phyloP scores from a whole-genome alignment of 2,797 vertebrate species.

The Neomorphus geoffroyi region DNA sequence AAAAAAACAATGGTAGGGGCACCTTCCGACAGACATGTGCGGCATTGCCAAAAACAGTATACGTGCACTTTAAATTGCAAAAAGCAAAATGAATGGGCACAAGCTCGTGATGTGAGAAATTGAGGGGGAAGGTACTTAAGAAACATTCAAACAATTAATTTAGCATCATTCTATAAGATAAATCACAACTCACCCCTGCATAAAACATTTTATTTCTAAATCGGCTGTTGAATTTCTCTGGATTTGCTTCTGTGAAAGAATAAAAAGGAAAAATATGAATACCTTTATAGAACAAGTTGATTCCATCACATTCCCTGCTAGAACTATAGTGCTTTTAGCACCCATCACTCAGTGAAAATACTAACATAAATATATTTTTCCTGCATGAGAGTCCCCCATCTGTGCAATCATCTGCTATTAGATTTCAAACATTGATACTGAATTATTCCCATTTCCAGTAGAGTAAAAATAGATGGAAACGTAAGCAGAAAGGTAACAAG shows the following conservation, averaged over 20 bases:
- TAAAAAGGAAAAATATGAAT: slow-evolving; percentile 1
- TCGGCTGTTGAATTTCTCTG: slow-evolving; percentile 99
- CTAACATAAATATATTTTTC: neutral
- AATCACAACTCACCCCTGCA: slow-evolving; percentile 89
- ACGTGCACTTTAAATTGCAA: neutral
- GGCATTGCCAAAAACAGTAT: neutral
- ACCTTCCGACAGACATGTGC: neutral
- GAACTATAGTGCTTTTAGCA: neutral
- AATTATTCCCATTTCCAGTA: neutral
- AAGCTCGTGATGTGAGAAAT: neutral
- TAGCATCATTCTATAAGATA: neutral
- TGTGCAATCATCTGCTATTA: neutral
- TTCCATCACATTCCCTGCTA: neutral
- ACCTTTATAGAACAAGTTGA: neutral
- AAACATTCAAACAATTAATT: neutral
- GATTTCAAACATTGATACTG: neutral
- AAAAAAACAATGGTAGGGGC: neutral
- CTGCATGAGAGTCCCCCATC: neutral
- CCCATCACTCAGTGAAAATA: neutral
- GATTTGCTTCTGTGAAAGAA: slow-evolving; percentile 92
- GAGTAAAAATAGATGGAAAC: neutral
- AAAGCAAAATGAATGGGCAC: neutral
- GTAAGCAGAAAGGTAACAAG: neutral
- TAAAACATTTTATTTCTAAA: slow-evolving; percentile 99
- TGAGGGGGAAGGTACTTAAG: neutral